Conservation (phyloP, 2,113 vertebrate species). For the Micronycteris hirsuta region DNA sequence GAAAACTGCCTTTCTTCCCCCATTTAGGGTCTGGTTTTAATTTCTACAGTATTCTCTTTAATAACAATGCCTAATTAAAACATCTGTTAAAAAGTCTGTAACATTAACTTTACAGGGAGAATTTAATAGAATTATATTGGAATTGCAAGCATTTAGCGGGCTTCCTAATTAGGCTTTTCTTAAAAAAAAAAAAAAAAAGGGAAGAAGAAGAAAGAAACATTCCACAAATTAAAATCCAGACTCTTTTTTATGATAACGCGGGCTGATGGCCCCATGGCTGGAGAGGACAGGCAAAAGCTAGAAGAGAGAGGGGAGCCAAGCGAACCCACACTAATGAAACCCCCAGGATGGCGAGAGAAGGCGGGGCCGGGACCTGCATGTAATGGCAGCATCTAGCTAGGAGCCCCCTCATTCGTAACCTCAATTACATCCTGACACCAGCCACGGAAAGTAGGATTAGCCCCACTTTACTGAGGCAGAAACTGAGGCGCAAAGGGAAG, state of each 20-base stretch:
- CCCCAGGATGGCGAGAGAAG: not conserved
- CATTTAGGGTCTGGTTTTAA: slow-evolving; percentile 86
- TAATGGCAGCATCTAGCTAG: not conserved
- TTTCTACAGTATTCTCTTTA: slow-evolving; percentile 89
- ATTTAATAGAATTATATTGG: slow-evolving; percentile 90
- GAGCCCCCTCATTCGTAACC: not conserved
- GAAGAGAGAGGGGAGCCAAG: not conserved
- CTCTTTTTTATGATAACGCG: slow-evolving; percentile 77
- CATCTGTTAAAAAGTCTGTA: slow-evolving; percentile 91
- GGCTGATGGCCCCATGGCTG: slow-evolving; percentile 72
- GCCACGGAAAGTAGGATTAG: not conserved
- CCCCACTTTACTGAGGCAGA: slow-evolving; percentile 6
- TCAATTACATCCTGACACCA: not conserved
- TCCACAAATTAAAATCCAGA: slow-evolving; percentile 76
- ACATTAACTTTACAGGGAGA: slow-evolving; percentile 89
- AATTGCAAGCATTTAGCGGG: slow-evolving; percentile 86
- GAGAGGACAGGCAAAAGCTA: slow-evolving; percentile 33
- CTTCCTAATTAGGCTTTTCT: slow-evolving; percentile 86
- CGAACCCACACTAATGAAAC: slow-evolving; percentile 25
- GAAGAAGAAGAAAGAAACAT: slow-evolving; percentile 81
- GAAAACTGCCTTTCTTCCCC: slow-evolving; percentile 86
- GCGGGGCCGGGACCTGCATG: fast-evolving
- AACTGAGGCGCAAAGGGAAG: slow-evolving; percentile 38
- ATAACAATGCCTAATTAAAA: slow-evolving; percentile 91
- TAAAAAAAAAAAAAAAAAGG: slow-evolving; percentile 71